A percentile compares a stretch with the other conserved stretches of the same genome.
These are phyloP conservation scores for Mellivora capensis DNA, from an alignment of 2,113 vertebrate genomes.

Conservation along the genomic window DNA sequence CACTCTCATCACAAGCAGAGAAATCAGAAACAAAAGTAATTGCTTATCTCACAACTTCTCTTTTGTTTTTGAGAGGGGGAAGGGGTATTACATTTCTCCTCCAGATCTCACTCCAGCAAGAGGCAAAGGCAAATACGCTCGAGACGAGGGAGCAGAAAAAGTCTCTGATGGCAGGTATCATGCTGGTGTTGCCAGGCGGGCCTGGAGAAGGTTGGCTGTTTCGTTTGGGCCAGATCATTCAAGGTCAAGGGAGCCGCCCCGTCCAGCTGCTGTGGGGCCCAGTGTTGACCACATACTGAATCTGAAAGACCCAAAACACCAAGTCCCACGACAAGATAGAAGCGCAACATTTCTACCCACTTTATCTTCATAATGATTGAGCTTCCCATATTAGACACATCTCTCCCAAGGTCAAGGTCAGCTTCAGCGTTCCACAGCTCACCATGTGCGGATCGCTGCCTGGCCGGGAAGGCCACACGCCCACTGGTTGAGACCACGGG, in stretches of 20 bases:
- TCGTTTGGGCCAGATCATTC: background rate
- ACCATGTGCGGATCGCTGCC: rapidly evolving
- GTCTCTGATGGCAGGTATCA: background rate
- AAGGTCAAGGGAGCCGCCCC: background rate
- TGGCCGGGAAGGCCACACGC: background rate
- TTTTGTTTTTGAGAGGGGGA: background rate
- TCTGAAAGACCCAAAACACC: background rate
- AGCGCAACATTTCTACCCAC: background rate
- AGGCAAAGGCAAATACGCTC: background rate
- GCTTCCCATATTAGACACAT: background rate
- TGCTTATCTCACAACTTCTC: background rate
- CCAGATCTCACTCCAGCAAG: background rate
- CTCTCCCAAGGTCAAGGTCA: background rate
- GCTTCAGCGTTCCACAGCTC: background rate
- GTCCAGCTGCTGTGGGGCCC: background rate
- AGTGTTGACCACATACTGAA: background rate
- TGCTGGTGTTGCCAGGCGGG: rapidly evolving
- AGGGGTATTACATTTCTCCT: background rate
- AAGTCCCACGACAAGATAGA: background rate
- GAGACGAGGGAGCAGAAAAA: background rate
- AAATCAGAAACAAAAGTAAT: background rate
- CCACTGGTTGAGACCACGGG: background rate
- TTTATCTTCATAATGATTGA: background rate
- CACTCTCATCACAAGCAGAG: background rate
- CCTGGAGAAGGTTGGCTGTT: background rate